Evolutionary conservation across 1,140 invertebrate genomes (phyloP), one percentile per base, ranked within the genome.

Genomic region (Aricia agestis): DNA sequence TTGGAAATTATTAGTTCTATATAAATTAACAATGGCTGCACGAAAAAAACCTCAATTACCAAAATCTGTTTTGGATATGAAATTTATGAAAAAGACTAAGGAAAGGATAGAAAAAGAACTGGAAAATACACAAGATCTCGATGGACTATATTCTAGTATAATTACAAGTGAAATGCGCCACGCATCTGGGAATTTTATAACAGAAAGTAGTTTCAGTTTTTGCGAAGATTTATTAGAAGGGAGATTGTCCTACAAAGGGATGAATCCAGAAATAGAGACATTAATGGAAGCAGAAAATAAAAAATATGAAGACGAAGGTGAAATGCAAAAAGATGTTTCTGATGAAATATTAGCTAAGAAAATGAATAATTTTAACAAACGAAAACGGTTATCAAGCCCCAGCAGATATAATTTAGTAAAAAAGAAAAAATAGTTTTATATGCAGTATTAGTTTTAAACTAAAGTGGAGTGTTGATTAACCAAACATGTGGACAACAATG

Each of bases 51-150:
- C 87, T 9, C 90, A 92, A 59, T 82, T 96, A 42, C 96, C 95
- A 0, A 96, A 95, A 81, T 93, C 94, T 11, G 93, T 96, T 67
- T 82, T 96, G 73, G 94, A 96, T 72, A 96, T 96, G 95, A 96
- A 96, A 93, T 98, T 98, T 89, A 98, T 98, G 97, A 96, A 97
- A 87, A 95, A 94, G 81, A 97, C 96, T 45, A 98, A 97, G 90
- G 95, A 97, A 63, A 95, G 96, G 82, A 94, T 96, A 13, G 94
- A 96, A 76, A 94, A 95, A 81, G 95, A 97, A 87, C 82, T 93
- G 61, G 95, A 95, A 89, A 95, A 96, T 83, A 93, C 94, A 76
- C 95, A 95, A 92, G 94, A 93, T 74, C 94, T 94, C 87, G 92
- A 88, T 32, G 85, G 93, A 82, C 89, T 95, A 86, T 95, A 96